Evolutionary conservation across 2,797 vertebrate genomes (phyloP).

Genomic region (Parambassis ranga): DNA sequence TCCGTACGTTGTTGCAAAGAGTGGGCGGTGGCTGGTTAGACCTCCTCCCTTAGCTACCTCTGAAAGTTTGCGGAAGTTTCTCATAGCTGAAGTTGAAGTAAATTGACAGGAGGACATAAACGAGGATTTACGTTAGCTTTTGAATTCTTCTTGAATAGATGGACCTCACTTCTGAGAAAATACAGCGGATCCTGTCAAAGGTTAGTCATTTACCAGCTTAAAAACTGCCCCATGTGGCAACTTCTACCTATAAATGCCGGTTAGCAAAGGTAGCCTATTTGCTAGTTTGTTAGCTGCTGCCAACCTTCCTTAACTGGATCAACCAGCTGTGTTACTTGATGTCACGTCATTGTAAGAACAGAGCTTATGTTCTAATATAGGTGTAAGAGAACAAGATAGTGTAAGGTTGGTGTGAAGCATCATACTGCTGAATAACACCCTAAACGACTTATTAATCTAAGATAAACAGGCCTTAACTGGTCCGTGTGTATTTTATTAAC

Average conservation of each 20-base stretch:
- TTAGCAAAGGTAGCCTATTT: background rate
- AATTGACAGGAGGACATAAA: background rate
- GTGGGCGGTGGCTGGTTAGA: too few species aligned
- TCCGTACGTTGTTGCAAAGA: slow-evolving; percentile 35
- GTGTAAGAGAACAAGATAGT: too few species aligned
- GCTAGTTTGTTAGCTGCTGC: background rate
- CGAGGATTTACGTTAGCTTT: background rate
- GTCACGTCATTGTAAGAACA: too few species aligned
- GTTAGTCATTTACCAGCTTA: slow-evolving; percentile 43
- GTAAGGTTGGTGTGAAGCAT: background rate
- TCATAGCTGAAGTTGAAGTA: background rate
- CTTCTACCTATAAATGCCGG: background rate
- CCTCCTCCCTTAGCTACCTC: background rate
- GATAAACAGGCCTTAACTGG: background rate
- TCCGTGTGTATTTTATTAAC: background rate
- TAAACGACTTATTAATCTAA: background rate
- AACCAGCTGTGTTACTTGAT: slow-evolving; percentile 61
- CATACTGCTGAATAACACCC: background rate
- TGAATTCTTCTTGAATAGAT: slow-evolving; percentile 50
- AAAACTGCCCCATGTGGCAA: accelerated
- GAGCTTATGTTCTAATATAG: too few species aligned
- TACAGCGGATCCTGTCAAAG: slow-evolving; percentile 76
- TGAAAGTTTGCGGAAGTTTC: slow-evolving; percentile 78
- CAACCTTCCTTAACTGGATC: slow-evolving; percentile 25
- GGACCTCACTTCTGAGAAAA: slow-evolving; percentile 75